Conservation (phyloP, 2,888 invertebrate species). For the Fissipunctia ypsillon region DNA sequence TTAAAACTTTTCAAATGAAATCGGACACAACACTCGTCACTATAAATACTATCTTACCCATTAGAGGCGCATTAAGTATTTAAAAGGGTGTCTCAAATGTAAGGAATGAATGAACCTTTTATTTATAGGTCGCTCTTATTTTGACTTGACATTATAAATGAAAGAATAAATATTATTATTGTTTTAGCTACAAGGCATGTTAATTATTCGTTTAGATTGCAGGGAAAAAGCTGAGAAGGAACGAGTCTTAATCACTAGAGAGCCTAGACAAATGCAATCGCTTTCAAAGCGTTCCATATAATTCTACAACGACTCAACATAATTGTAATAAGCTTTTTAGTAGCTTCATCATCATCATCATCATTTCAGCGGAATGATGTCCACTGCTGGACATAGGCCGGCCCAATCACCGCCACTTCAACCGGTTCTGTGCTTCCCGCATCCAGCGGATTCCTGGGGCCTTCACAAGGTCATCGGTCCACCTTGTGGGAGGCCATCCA, state of each 20-base stretch:
- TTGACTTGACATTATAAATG: constrained; percentile 11
- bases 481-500: too few species aligned
- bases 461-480: too few species aligned
- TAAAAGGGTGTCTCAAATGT: constrained; percentile 60
- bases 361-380: too few species aligned
- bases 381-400: too few species aligned
- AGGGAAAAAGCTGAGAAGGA: too few species aligned
- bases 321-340: too few species aligned
- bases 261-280: neutral
- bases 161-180: constrained; percentile 9
- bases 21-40: constrained; percentile 39
- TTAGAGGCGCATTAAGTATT: constrained; percentile 64
- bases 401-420: too few species aligned
- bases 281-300: too few species aligned
- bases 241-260: neutral
- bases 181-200: neutral
- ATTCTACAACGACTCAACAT: too few species aligned
- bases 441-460: too few species aligned
- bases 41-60: constrained; percentile 61
- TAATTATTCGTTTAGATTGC: neutral
- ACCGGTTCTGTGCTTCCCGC: too few species aligned
- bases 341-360: too few species aligned
- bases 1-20: neutral
- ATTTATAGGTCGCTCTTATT: constrained; percentile 34
- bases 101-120: constrained; percentile 23